Percentiles rank a stretch among this genome's conserved stretches.
These are phyloP conservation scores for Periophthalmus magnuspinnatus DNA, from an alignment of 2,797 vertebrate species.

Conservation along the genomic window DNA sequence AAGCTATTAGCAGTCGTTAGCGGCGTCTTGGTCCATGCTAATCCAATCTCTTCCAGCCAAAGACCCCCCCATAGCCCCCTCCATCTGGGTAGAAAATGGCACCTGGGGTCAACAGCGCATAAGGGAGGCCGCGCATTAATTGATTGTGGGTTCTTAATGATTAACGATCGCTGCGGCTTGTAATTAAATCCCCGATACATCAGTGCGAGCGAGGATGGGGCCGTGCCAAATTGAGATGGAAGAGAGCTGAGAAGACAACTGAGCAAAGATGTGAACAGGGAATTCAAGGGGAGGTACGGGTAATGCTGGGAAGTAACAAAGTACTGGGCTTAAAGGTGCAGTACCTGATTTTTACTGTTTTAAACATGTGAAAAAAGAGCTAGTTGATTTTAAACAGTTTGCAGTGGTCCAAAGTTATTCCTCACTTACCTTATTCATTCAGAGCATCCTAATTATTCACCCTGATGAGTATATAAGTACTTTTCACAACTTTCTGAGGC, in stretches of 20 bases:
- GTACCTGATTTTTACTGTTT: too few species aligned
- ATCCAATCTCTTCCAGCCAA: conserved; percentile 73
- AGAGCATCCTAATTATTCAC: too few species aligned
- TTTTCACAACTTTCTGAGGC: too few species aligned
- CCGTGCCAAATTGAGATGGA: conserved; percentile 23
- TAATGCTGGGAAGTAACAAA: too few species aligned
- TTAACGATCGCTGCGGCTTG: conserved; percentile 73
- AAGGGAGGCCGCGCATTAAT: conserved; percentile 59
- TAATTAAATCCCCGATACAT: conserved; percentile 78
- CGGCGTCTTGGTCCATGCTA: conserved; percentile 56
- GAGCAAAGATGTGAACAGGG: conserved; percentile 13
- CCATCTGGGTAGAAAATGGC: conserved; percentile 45
- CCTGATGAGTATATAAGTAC: too few species aligned
- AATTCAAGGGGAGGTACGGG: conserved; percentile 19
- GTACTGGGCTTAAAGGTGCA: too few species aligned
- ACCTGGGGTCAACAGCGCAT: conserved; percentile 70
- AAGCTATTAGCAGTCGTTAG: conserved; percentile 73
- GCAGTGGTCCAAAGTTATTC: too few species aligned
- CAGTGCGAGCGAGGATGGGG: conserved; percentile 42
- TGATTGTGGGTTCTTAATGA: conserved; percentile 76
- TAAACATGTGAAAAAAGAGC: too few species aligned
- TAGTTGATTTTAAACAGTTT: too few species aligned
- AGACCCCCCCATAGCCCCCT: conserved; percentile 38
- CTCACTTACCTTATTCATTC: too few species aligned
- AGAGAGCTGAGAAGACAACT: conserved; percentile 17